Percentiles rank a stretch among this genome's conserved stretches.
Conservation (phyloP, 2,797 vertebrate species). For the Pachyuromys duprasi region DNA sequence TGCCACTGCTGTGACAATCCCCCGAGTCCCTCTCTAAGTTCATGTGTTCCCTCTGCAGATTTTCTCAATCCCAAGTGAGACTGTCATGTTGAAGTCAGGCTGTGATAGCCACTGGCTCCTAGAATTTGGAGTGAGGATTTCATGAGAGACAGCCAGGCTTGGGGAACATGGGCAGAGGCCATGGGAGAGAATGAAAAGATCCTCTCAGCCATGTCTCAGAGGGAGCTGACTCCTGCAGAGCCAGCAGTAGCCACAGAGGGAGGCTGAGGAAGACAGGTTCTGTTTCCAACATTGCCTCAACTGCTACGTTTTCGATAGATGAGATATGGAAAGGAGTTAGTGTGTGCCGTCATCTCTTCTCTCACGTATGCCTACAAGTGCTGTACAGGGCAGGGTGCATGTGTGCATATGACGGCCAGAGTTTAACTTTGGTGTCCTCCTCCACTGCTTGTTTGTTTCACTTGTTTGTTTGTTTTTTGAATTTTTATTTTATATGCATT, state of each 20-base stretch:
- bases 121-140: not conserved
- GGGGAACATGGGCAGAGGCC: not conserved
- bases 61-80: no score
- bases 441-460: not conserved
- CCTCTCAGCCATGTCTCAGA: not conserved
- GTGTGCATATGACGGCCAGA: not conserved
- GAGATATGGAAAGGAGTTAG: not conserved
- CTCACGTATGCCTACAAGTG: not conserved
- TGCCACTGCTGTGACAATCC: not conserved
- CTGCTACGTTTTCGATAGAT: not conserved
- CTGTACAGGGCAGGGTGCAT: no score
- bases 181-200: not conserved
- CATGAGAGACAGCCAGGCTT: not conserved
- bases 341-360: fast-evolving
- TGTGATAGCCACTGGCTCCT: not conserved
- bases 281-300: not conserved
- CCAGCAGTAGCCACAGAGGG: not conserved
- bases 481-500: no score
- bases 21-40: not conserved
- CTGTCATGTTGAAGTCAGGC: no score
- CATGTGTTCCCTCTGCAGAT: not conserved
- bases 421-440: not conserved
- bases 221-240: no score
- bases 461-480: not conserved
- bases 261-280: no score